Conservation (phyloP, 2,888 invertebrate species). For the Caenorhabditis sp. region DNA sequence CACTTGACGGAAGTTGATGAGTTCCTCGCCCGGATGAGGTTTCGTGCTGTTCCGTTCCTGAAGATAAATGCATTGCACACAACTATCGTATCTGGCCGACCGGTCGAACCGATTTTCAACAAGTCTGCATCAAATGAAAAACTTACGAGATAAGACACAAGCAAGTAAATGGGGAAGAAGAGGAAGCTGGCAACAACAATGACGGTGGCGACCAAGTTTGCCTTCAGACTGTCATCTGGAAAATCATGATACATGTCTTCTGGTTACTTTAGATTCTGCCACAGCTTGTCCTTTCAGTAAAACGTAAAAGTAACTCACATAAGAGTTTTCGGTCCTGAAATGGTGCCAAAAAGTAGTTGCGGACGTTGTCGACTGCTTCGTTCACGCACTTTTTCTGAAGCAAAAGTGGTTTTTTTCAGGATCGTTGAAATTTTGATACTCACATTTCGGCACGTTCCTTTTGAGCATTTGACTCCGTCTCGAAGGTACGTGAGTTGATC, state of each 20-base stretch:
- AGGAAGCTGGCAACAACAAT: slow-evolving; percentile 91
- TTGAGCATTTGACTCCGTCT: slow-evolving; percentile 95
- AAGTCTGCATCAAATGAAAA: not conserved
- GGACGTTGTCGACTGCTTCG: slow-evolving; percentile 55
- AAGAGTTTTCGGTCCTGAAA: slow-evolving; percentile 29
- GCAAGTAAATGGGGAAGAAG: slow-evolving; percentile 86
- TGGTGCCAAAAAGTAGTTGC: slow-evolving; percentile 43
- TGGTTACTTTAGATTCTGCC: too few relatives aligned
- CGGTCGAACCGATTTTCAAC: too few relatives aligned
- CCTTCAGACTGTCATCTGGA: slow-evolving; percentile 87
- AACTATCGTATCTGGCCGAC: not conserved
- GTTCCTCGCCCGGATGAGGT: not conserved
- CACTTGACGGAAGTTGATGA: slow-evolving; percentile 1
- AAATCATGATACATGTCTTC: not conserved
- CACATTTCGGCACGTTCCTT: slow-evolving; percentile 87
- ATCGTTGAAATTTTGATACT: not conserved
- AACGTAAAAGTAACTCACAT: slow-evolving; percentile 25
- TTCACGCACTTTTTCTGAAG: slow-evolving; percentile 57
- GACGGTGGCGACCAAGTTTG: slow-evolving; percentile 94
- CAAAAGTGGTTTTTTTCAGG: not conserved
- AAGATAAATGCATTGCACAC: too few relatives aligned
- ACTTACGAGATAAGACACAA: not conserved
- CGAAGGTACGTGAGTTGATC: slow-evolving; percentile 82
- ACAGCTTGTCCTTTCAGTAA: slow-evolving; percentile 11
- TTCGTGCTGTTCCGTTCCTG: not conserved